Evolutionary conservation across 2,888 invertebrate genomes (phyloP).

Genomic region (Acanthoscelides obtectus): DNA sequence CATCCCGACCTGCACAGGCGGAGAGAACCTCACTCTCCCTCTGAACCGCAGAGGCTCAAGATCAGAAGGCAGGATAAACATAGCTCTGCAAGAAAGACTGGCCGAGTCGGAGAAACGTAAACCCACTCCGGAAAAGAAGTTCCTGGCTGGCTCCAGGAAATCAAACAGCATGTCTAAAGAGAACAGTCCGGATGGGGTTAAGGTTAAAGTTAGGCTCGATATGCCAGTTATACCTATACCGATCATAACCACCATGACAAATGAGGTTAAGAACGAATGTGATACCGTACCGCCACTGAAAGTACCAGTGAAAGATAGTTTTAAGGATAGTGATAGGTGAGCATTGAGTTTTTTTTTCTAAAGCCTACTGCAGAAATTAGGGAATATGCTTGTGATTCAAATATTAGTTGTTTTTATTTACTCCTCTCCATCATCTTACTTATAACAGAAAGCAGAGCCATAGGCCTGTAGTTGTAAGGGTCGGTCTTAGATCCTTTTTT

Average conservation of each 20-base stretch:
- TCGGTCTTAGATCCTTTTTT: too few relatives aligned
- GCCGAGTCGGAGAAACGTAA: slow-evolving; percentile 54
- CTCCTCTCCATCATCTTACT: too few relatives aligned
- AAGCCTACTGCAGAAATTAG: too few relatives aligned
- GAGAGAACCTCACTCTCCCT: slow-evolving; percentile 54
- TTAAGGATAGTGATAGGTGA: slow-evolving; percentile 50
- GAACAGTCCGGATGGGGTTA: slow-evolving; percentile 7
- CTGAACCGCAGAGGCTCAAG: slow-evolving; percentile 68
- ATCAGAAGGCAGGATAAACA: slow-evolving; percentile 74
- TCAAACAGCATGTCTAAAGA: neutral
- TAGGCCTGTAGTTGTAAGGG: too few relatives aligned
- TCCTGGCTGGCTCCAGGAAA: slow-evolving; percentile 10
- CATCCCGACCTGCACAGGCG: slow-evolving; percentile 53
- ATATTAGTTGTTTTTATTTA: too few relatives aligned
- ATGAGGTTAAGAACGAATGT: neutral
- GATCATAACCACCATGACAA: slow-evolving; percentile 36
- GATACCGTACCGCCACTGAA: neutral
- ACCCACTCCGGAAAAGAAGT: slow-evolving; percentile 29
- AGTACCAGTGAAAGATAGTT: slow-evolving; percentile 61
- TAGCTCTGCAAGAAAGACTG: slow-evolving; percentile 60
- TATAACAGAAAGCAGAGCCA: too few relatives aligned
- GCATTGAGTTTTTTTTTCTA: neutral
- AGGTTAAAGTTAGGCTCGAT: neutral
- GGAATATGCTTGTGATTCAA: too few relatives aligned
- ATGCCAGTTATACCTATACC: slow-evolving; percentile 8